Conservation (phyloP, 35 echinoderm and acorn worm species). For the Antedon bifida region DNA sequence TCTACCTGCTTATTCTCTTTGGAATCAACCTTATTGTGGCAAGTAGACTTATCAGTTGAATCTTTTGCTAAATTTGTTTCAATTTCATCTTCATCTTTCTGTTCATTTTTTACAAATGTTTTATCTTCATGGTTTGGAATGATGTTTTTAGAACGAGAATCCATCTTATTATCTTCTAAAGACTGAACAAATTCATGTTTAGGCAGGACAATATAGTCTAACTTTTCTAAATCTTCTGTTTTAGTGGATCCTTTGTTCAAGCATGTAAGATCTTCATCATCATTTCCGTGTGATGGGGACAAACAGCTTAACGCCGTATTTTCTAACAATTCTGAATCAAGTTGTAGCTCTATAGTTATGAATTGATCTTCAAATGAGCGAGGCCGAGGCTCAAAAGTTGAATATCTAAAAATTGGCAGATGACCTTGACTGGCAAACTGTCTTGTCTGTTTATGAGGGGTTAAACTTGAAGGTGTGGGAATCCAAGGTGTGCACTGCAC, state of each 20-base stretch:
- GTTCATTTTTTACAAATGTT: not conserved
- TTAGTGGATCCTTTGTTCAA: no score
- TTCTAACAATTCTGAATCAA: not conserved
- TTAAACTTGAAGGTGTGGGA: not conserved
- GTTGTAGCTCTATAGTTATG: not conserved
- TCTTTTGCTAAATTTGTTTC: not conserved
- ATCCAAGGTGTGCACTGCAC: not conserved
- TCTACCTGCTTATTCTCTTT: not conserved
- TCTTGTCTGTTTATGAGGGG: not conserved
- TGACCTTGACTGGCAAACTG: not conserved
- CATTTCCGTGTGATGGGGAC: no score
- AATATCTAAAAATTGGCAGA: not conserved
- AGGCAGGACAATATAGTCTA: no score
- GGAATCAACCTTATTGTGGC: not conserved
- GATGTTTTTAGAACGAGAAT: not conserved
- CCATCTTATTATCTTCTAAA: not conserved
- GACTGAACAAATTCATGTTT: no score
- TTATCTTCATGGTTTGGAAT: not conserved
- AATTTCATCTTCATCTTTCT: not conserved
- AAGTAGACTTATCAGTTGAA: not conserved
- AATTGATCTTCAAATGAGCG: not conserved
- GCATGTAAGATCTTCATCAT: no score
- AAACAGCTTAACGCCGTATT: no score
- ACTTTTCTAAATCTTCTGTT: no score
- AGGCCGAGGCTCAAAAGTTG: not conserved